phyloP scores from a whole-genome alignment of 37 sponge, comb jelly and placozoan genomes.

The Ianthella basta region DNA sequence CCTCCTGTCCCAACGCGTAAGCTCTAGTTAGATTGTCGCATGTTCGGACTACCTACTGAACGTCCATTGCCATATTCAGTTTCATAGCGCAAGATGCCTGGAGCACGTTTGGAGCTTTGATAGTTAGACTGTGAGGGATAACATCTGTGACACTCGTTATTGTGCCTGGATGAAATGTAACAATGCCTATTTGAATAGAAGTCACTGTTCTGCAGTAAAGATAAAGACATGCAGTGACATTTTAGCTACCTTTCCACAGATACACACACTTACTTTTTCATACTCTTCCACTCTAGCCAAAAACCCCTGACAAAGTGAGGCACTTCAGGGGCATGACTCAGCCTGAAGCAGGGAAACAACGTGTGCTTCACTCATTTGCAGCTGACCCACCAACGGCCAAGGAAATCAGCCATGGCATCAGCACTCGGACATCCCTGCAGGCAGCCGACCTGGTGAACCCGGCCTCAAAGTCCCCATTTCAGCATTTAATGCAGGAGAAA shows the following conservation, averaged over 20 bases:
- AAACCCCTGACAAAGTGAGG: conserved; percentile 63
- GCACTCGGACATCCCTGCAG: conserved; percentile 76
- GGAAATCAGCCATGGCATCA: conserved; percentile 65
- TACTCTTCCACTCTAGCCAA: conserved; percentile 6
- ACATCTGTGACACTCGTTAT: too few relatives aligned
- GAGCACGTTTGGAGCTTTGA: neutral
- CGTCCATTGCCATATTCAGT: neutral
- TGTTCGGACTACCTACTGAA: neutral
- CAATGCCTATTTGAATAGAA: too few relatives aligned
- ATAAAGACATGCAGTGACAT: too few relatives aligned
- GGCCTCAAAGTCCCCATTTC: conserved; percentile 67
- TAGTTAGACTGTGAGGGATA: too few relatives aligned
- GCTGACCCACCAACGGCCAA: conserved; percentile 46
- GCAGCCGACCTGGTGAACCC: conserved; percentile 86
- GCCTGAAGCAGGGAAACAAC: conserved; percentile 70
- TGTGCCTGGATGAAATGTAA: too few relatives aligned
- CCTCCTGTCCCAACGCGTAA: conserved; percentile 6
- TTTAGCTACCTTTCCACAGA: neutral
- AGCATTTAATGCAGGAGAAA: conserved; percentile 63
- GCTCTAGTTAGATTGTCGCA: neutral
- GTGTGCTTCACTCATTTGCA: conserved; percentile 54
- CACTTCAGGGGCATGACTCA: conserved; percentile 61
- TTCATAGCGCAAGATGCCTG: neutral
- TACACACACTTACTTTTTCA: too few relatives aligned
- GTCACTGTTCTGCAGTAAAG: too few relatives aligned